Evolutionary conservation across 2,797 vertebrate genomes (phyloP), one percentile per base, ranked within the genome.

Genomic region (Oryzias sinensis): DNA sequence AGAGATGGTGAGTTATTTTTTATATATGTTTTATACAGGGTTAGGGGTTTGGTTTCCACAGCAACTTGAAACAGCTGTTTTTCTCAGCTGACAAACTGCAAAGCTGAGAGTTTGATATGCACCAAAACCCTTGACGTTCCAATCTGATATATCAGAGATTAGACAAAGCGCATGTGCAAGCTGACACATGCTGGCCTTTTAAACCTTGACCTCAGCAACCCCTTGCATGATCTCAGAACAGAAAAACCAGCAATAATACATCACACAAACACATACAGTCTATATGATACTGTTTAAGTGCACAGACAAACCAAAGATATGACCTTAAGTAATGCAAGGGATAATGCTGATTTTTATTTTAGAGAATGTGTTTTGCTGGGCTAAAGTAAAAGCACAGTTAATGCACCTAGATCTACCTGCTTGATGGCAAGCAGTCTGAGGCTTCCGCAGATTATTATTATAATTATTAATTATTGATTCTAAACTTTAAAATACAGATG

Each of bases 21-120:
- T 53, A 18, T 18, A 18, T 4, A 27, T 33, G 51, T 59, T 72
- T 74, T 53, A 70, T 59, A 68, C 50, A 53, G 59, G 50, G 57
- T 59, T 48, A 73, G 46, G 53, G 43, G 25, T 53, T 58, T 54
- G 61, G 68, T 56, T 73, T 74, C 51, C 41, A 49, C 46, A 49
- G 25, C 40, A 76, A 83, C 70, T 42, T 79, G 37, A 71, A 77
- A 51, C 78, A 81, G 81, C 81, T 81, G 84, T 72, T 7, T 46
- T 42, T n/a, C 40, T 62, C 40, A 65, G 50, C 59, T 76, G 66
- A 74, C 43, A 56, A 70, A 65, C 46, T 62, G 62, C 53, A 56
- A 37, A 59, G 27, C 62, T 59, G 48, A 68, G 25, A 70, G 50
- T 27, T 43, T 51, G 61, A 74, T 44, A 48, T 5, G 62, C 65